These are phyloP conservation scores for Caradrina kadenii DNA, from an alignment of 2,888 invertebrate species.

Conservation along the genomic window DNA sequence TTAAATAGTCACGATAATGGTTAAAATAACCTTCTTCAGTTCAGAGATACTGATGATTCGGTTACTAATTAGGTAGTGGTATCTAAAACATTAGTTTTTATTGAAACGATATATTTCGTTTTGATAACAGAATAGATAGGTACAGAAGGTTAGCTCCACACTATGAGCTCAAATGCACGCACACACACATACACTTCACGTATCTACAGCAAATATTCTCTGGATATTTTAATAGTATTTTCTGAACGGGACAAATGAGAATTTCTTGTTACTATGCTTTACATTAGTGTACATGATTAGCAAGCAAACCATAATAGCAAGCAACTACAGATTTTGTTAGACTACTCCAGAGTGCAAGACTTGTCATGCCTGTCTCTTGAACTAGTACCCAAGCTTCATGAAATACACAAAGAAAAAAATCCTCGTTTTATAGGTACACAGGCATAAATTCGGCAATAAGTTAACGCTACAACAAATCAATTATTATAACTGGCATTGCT, in stretches of 20 bases:
- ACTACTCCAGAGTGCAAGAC: neutral
- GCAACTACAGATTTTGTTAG: neutral
- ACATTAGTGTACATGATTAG: too few relatives aligned
- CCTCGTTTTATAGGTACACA: too few relatives aligned
- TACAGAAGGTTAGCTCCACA: neutral
- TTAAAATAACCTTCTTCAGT: slow-evolving; percentile 51
- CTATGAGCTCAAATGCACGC: neutral
- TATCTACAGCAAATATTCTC: too few relatives aligned
- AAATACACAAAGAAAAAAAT: too few relatives aligned
- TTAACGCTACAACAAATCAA: too few relatives aligned
- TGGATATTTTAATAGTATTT: too few relatives aligned
- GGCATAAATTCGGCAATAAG: too few relatives aligned
- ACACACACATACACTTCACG: neutral
- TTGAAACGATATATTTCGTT: slow-evolving; percentile 33
- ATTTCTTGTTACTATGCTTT: too few relatives aligned
- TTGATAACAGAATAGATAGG: neutral
- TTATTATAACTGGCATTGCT: too few relatives aligned
- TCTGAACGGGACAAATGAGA: too few relatives aligned
- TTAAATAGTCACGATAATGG: slow-evolving; percentile 65
- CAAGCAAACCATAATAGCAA: neutral
- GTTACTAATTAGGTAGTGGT: slow-evolving; percentile 60
- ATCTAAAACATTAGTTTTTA: slow-evolving; percentile 62
- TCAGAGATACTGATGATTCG: slow-evolving; percentile 45
- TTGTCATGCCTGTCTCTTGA: too few relatives aligned
- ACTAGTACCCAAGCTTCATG: too few relatives aligned